These are phyloP conservation scores for Ophion ventricosus DNA, from an alignment of 2,888 invertebrate species.

Conservation along the genomic window DNA sequence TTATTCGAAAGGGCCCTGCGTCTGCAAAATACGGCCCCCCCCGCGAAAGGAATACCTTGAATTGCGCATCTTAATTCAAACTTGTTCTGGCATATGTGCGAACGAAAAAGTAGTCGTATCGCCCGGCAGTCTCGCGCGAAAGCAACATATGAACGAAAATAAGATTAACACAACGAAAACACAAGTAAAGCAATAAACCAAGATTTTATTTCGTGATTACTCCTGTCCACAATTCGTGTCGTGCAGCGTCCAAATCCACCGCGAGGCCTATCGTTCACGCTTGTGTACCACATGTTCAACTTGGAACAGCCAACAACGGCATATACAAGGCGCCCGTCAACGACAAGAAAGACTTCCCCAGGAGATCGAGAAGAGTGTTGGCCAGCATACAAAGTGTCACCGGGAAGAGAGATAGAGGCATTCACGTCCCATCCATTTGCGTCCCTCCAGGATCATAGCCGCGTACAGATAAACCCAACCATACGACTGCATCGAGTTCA, in stretches of 20 bases:
- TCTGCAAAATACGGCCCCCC: too few species aligned
- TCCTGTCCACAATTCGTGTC: conserved; percentile 21
- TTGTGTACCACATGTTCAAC: conserved; percentile 25
- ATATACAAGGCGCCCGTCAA: neutral
- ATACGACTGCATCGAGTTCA: conserved; percentile 19
- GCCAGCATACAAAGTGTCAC: conserved; percentile 50
- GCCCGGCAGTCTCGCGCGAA: neutral
- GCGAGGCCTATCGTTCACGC: conserved; percentile 23
- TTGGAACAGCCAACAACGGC: conserved; percentile 1
- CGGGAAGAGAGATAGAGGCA: conserved; percentile 45
- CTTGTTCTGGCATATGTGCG: too few species aligned
- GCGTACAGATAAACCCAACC: neutral
- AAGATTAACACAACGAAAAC: neutral
- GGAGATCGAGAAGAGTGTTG: conserved; percentile 24
- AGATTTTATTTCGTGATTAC: conserved; percentile 32
- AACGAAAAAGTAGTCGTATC: neutral
- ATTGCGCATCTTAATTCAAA: neutral
- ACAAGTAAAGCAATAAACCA: conserved; percentile 26
- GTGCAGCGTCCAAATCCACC: conserved; percentile 31
- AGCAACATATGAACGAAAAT: neutral
- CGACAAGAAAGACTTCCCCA: conserved; percentile 23
- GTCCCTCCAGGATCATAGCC: conserved; percentile 9
- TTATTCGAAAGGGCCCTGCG: too few species aligned
- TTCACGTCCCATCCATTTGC: conserved; percentile 47
- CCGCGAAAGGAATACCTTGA: too few species aligned